Evolutionary conservation across 2,797 vertebrate genomes (phyloP), one percentile per base, ranked within the genome.

Genomic region (Falco biarmicus): DNA sequence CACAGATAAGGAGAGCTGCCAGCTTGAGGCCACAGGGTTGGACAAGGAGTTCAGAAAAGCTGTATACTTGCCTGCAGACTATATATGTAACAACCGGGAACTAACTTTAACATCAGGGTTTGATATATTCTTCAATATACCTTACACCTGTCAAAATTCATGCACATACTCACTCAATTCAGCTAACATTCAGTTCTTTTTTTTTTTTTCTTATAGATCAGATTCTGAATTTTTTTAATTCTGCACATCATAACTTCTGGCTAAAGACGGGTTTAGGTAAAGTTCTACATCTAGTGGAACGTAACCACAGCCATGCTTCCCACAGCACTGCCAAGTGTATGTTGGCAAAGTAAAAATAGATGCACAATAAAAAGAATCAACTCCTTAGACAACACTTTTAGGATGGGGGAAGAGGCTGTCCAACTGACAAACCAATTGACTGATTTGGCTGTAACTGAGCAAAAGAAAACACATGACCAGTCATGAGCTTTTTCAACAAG

Each of bases 31-130:
- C 48, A 8, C 14, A 2, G 34, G 21, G 19, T 24, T 26, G 15
- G 7, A 24, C 0, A 0, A 56, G 19, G 2, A 21, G 26, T 8
- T 80, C 5, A 1, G 29, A 65, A 64, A 59, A n/a, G 54, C 63
- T 13, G 9, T 10, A 4, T 15, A 19, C 13, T 26, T 32, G 41
- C 50, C 57, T 39, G 41, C 34, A 87, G 39, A 28, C 45, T 60
- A 21, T 5, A 32, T 29, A 34, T 16, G 1, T 9, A 51, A 19
- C 24, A 28, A 2, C 6, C 2, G 2, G 2, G 13, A 66, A 56
- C 17, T 18, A 37, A 22, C 29, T 65, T 56, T 6, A 65, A 31
- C 15, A 8, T 1, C 29, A 6, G 11, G 26, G 18, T 3, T 32
- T 78, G 68, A 12, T 31, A 11, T 9, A 8, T 11, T 15, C 41